Base-by-base conservation (phyloP, 2,888 invertebrate genomes). In the Platycnemis pennipes region DNA sequence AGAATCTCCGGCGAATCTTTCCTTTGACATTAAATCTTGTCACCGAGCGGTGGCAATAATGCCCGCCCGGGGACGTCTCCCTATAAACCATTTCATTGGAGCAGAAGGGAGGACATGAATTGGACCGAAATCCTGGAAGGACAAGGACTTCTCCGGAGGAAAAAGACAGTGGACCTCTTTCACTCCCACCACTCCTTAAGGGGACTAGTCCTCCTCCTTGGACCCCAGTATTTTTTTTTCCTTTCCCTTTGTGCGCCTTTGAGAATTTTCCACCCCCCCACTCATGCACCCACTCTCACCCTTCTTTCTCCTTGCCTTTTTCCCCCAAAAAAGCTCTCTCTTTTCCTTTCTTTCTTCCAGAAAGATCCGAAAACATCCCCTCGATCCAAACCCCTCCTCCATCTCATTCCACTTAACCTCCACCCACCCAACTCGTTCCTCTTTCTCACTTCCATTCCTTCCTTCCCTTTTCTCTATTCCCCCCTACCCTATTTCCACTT, bases 81-180 rank as follows among this genome's bases (percentile, higher is more conserved):
- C 91, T 56, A 89, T 89, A 89, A 89, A 89, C 89, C 89, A 89
- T 89, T 89, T 89, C 91, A 91, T 91, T 91, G 91, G 63, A 91
- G 91, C 63, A 91, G 91, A 91, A 91, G 63, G 22, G 91, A 63
- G 45, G 63, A 63, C 91, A 63, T 91, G 91, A 91, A 91, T 91
- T 91, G 91, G 91, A 91, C 26, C 91, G 63, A 63, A 53, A 89
- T 89, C 37, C 53, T 53, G 89, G 53, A 89, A 63, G 63, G 91
- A 91, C 89, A 89, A 89, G 89, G 91, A 91, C 91, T 56, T 91
- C 86, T 86, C 42, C 44, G 3, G 0, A 42, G 46, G 42, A 26
- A n/a, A 77, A 77, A 11, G 26, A 26, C 13, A 37, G 37, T 31
- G 37, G 31, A 31, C 37, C 31, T 22, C 69, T n/a, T 7, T 7